phyloP scores from a whole-genome alignment of 2,797 vertebrate species.

The Paedocypris micromegethes region DNA sequence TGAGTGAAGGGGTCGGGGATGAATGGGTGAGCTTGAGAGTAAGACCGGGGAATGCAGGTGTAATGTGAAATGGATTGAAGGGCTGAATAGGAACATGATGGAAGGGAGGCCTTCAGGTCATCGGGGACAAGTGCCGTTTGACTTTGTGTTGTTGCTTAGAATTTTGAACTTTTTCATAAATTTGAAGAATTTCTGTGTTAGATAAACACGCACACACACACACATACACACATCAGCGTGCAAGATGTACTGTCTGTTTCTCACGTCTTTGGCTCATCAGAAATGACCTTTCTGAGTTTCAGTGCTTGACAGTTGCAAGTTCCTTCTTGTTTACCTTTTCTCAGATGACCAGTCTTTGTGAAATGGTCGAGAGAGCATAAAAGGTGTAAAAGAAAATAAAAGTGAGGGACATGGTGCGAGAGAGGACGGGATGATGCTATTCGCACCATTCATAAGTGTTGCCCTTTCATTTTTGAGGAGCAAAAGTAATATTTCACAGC shows the following conservation, averaged over 20 bases:
- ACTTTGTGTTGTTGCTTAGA: constrained; percentile 13
- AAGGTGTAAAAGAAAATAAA: constrained; percentile 22
- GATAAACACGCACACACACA: constrained; percentile 25
- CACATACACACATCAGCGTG: constrained; percentile 56
- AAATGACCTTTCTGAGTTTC: constrained; percentile 69
- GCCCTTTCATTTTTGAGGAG: constrained; percentile 7
- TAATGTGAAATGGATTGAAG: constrained; percentile 33
- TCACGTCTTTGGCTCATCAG: constrained; percentile 37
- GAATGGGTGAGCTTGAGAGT: not conserved
- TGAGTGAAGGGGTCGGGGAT: constrained; percentile 54
- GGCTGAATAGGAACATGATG: not conserved
- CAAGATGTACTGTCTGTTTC: constrained; percentile 11
- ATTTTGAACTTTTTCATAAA: not conserved
- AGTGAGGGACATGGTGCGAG: constrained; percentile 12
- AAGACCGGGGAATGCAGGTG: not conserved
- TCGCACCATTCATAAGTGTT: constrained; percentile 13
- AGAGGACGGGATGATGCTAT: constrained; percentile 23
- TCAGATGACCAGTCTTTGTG: constrained; percentile 49
- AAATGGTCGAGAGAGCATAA: constrained; percentile 37
- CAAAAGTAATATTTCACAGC: constrained; percentile 7
- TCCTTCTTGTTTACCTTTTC: constrained; percentile 47
- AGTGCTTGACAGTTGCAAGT: constrained; percentile 60
- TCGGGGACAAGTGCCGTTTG: constrained; percentile 36
- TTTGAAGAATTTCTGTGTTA: constrained; percentile 2
- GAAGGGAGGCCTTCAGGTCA: constrained; percentile 56